Evolutionary conservation across 2,888 invertebrate species (phyloP), one percentile per base, ranked within the genome.

Genomic region (Brenthis ino): DNA sequence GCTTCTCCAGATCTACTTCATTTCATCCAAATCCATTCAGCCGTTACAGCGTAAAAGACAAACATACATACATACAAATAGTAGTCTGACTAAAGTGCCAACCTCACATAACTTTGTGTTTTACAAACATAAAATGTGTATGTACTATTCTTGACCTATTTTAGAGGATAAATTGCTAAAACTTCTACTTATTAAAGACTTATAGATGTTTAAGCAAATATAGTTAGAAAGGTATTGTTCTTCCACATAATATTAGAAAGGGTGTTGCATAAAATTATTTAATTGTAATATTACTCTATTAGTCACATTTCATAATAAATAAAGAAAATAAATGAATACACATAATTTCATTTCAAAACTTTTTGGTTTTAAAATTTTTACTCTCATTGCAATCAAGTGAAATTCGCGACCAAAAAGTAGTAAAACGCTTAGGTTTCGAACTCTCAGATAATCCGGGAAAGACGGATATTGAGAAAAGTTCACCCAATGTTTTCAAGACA

Each of bases 391-490:
- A 63, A 67, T 61, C 67, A 57, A 20, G 57, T 63, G 48, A 67
- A n/a, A 24, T 43, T 50, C 48, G 28, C 47, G 55, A 56, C 67
- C 47, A 48, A 54, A 63, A 57, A 67, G 63, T 55, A 67, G 33
- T 63, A 61, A 67, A 67, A 63, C 63, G 51, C 61, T 63, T 63
- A 63, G 61, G 56, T 57, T 63, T 55, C 54, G 55, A 63, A 67
- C 63, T 63, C 43, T 48, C 33, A 64, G 61, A 61, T 67, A 67
- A 67, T 67, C 56, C 56, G 61, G 61, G 11, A 61, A 47, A 56
- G 56, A 67, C 56, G 56, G 61, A 63, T 61, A 67, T 67, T 67
- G 63, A 20, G 61, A 67, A 61, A 63, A 67, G 63, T 67, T 67
- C 55, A 56, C 28, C 54, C 67, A 60, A 63, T 60, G 37, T 66